Conservation (phyloP, 2,797 vertebrate genomes). For the Aratinga solstitialis region DNA sequence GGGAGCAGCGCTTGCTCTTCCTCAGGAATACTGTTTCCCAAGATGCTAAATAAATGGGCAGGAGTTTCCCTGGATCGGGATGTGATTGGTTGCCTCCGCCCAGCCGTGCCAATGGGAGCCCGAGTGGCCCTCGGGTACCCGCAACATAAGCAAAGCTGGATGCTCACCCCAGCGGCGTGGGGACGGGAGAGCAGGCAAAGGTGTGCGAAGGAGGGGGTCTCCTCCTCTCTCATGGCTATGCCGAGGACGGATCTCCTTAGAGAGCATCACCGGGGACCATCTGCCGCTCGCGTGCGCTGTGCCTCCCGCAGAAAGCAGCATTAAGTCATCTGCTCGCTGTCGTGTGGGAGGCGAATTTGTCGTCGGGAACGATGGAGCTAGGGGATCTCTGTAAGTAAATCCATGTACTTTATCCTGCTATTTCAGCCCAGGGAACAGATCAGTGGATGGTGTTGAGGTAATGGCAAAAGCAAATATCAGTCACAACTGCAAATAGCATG, state of each 20-base stretch:
- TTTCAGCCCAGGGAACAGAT: background rate
- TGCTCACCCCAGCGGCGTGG: constrained; percentile 80
- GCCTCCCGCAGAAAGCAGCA: constrained; percentile 27
- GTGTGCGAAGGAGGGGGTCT: constrained; percentile 43
- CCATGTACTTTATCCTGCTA: constrained; percentile 15
- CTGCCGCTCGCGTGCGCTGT: constrained; percentile 55
- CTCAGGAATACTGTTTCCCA: constrained; percentile 69
- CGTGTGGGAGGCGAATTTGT: constrained; percentile 65
- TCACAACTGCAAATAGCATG: background rate
- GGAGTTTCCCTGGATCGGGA: constrained; percentile 81
- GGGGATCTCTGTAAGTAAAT: constrained; percentile 79
- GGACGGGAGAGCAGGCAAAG: constrained; percentile 71
- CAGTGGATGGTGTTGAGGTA: background rate
- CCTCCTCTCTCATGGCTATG: constrained; percentile 72
- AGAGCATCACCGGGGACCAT: constrained; percentile 67
- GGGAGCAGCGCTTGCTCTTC: constrained; percentile 61
- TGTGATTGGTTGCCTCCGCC: constrained; percentile 85
- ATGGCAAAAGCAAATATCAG: background rate
- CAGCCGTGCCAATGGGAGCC: constrained; percentile 87
- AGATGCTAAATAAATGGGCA: constrained; percentile 80
- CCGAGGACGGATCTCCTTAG: constrained; percentile 64
- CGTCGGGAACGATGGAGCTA: constrained; percentile 77
- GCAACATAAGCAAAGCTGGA: constrained; percentile 92
- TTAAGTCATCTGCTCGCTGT: constrained; percentile 46
- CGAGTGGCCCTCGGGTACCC: constrained; percentile 78